phyloP scores from a whole-genome alignment of 2,797 vertebrate species.

The Anguilla megastoma region DNA sequence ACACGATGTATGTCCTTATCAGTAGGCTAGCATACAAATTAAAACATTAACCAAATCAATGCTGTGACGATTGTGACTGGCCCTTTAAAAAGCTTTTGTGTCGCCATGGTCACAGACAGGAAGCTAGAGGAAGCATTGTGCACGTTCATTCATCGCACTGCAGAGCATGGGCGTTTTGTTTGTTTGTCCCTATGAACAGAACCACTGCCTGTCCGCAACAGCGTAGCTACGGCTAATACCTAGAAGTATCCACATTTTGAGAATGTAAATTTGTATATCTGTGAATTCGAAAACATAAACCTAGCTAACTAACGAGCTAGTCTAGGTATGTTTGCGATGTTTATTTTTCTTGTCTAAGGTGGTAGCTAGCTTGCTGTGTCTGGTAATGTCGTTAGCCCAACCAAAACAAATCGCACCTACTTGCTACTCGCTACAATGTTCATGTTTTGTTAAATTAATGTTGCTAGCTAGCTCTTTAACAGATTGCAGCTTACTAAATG shows the following conservation, averaged over 20 bases:
- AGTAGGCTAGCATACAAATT: background rate
- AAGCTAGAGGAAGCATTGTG: conserved; percentile 6
- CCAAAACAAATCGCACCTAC: background rate
- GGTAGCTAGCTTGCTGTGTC: background rate
- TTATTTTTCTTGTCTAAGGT: background rate
- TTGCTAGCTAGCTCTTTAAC: background rate
- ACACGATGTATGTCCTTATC: background rate
- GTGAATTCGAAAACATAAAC: background rate
- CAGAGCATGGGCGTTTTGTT: background rate
- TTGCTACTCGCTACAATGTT: background rate
- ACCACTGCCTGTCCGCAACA: background rate
- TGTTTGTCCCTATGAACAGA: background rate
- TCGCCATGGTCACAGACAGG: conserved; percentile 27
- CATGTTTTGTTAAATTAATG: background rate
- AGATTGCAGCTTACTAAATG: too few relatives aligned
- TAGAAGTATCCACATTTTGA: background rate
- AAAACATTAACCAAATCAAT: background rate
- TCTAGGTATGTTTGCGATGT: background rate
- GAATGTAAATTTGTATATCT: background rate
- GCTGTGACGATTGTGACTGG: background rate
- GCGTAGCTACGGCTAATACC: background rate
- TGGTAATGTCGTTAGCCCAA: background rate
- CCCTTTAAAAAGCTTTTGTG: conserved; percentile 15
- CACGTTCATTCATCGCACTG: conserved; percentile 3
- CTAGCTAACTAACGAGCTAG: background rate